A percentile compares a stretch with the other conserved stretches of the same genome.
phyloP scores from a whole-genome alignment of 2,113 vertebrate genomes.

The Phainopepla nitens region DNA sequence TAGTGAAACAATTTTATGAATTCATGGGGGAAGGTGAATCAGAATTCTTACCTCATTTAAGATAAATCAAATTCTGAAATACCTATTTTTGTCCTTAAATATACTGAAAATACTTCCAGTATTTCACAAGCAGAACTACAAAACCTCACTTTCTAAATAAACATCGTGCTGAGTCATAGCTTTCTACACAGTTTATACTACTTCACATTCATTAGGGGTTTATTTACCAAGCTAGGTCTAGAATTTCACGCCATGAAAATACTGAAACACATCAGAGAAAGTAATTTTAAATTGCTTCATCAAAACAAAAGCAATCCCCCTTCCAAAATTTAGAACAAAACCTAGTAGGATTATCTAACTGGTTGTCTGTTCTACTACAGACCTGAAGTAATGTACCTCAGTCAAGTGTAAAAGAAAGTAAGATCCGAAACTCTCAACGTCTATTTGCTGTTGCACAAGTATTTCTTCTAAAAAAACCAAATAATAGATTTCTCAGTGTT shows the following conservation, averaged over 20 bases:
- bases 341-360: rapidly evolving
- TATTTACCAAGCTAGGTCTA: constrained; percentile 65
- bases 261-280: constrained; percentile 54
- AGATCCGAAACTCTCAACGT: not conserved
- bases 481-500: not conserved
- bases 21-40: rapidly evolving
- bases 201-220: constrained; percentile 46
- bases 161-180: constrained; percentile 51
- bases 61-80: not conserved
- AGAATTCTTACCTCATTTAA: not conserved
- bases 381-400: not conserved
- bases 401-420: not conserved
- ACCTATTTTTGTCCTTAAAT: not conserved
- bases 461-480: not conserved
- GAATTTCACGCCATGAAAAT: constrained; percentile 71
- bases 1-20: not conserved
- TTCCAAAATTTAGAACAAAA: not conserved
- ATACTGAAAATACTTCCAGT: not conserved
- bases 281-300: constrained; percentile 37
- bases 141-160: constrained; percentile 8
- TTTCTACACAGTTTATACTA: constrained; percentile 50
- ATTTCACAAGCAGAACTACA: not conserved
- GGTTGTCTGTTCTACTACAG: not conserved
- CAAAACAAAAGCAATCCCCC: constrained; percentile 12
- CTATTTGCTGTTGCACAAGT: not conserved